Evolutionary conservation across 37 sponge, comb jelly and placozoan genomes (phyloP).

Genomic region (Hexactinellida sp.): DNA sequence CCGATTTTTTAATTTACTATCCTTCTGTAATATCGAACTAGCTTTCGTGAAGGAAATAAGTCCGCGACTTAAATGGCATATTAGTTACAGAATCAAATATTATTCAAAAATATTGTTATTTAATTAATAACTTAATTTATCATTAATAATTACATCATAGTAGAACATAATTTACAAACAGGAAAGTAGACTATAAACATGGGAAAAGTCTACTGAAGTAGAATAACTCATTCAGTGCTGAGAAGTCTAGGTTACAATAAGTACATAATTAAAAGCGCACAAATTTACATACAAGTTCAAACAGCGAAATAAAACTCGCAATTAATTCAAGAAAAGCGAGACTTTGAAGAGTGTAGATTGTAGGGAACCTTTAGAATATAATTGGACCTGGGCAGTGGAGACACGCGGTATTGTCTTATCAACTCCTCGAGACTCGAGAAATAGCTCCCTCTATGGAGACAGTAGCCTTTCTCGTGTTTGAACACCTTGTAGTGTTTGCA

Average conservation of each 20-base stretch:
- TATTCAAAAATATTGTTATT: no score
- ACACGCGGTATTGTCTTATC: background rate
- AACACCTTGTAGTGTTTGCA: background rate
- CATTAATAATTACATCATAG: no score
- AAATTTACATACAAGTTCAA: background rate
- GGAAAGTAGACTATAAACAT: background rate
- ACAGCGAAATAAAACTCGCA: background rate
- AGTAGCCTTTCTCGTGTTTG: slow-evolving; percentile 5
- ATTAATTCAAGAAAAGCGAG: background rate
- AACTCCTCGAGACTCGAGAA: background rate
- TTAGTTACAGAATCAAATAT: no score
- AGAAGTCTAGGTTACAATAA: no score
- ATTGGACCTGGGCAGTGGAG: background rate
- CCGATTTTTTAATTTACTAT: no score
- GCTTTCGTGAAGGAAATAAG: no score
- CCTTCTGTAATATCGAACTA: no score
- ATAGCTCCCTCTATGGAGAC: background rate
- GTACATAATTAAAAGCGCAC: background rate
- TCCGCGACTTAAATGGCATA: no score
- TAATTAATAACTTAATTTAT: no score
- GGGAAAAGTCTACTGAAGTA: background rate
- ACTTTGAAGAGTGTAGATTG: background rate
- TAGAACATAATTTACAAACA: no score
- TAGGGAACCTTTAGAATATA: background rate
- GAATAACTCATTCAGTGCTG: no score